Base-by-base conservation (phyloP, 2,113 vertebrate genomes). In the Erythrocercus mccallii region DNA sequence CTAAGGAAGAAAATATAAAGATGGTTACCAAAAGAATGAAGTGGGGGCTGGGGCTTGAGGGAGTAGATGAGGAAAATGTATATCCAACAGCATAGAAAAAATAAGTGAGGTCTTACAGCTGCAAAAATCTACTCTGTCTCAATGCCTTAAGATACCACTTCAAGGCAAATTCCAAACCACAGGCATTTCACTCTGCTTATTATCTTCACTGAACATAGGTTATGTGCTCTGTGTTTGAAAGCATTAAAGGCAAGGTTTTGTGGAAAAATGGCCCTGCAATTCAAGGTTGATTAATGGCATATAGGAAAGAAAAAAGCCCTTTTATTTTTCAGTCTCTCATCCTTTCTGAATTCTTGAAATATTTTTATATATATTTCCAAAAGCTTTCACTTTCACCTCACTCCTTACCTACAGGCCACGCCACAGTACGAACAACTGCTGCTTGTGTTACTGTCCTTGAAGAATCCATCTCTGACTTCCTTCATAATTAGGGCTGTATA, bases 1-100 rank as follows among this genome's bases (percentile, higher is more conserved):
- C 69, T 84, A 93, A 80, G 86, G 54, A 54, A 64, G 11, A 8
- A 93, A 92, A 92, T 81, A 30, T 18, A 87, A 47, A 70, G 53
- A 81, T 24, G 11, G 7, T 31, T 72, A 94, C 54, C 51, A 68
- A 87, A 79, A 70, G 47, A 95, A 91, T 12, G 9, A 42, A 0
- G 0, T 9, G 5, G 12, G 17, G 16, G 21, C 3, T 19, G 8
- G 15, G 17, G 17, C 4, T 5, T 69, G 53, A 15, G 24, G 21
- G 42, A 83, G 23, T 13, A 83, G 65, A 68, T 89, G 45, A 79
- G 50, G 30, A 78, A 45, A 79, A 15, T 65, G 17, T 11, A 30
- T 74, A 44, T 81, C 21, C 74, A 83, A 69, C 19, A 60, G 10
- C 12, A 16, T 0, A 57, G 44, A 35, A 71, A 90, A 91, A 76